Evolutionary conservation across 2,797 vertebrate genomes (phyloP), one percentile per base, ranked within the genome.

Genomic region (Lates japonicus): DNA sequence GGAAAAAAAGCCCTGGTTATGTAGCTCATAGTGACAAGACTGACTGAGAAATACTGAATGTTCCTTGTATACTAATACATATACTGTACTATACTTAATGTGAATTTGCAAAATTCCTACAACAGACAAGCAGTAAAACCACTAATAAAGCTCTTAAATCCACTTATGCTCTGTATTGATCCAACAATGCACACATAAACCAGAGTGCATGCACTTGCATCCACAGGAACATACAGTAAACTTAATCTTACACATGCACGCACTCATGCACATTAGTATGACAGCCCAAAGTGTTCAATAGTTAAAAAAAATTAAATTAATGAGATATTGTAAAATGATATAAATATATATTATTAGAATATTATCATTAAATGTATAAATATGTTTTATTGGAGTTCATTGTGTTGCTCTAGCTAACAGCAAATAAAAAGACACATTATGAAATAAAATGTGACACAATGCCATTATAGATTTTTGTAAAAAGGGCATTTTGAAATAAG

Each of bases 31-130:
- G 70, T 85, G 65, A 74, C 52, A 64, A 69, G 44, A 76, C 72
- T 66, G 62, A 84, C 33, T 83, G 55, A 87, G 61, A 83, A 83
- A 86, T 87, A 85, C 65, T 93, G 89, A 93, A 94, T 93, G 92
- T 93, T 94, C 78, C 83, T 85, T 92, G 85, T 94, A 91, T 90
- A 91, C 89, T 82, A 88, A 91, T 88, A 86, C 91, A 90, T 93
- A 89, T 90, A 92, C 87, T 95, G 90, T 93, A 91, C 84, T 88
- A 89, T 92, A 93, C 90, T 76, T 87, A 85, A 91, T 95, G 94
- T 94, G 89, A 94, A 94, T 94, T 93, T 86, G 79, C 87, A 83
- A 88, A 90, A 89, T 87, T 92, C 90, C 76, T 88, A 90, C 87
- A 80, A 76, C 87, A 92, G 84, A 90, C 81, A 90, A 91, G 82